Conservation (phyloP, 2,113 vertebrate species). For the Talpa occidentalis region DNA sequence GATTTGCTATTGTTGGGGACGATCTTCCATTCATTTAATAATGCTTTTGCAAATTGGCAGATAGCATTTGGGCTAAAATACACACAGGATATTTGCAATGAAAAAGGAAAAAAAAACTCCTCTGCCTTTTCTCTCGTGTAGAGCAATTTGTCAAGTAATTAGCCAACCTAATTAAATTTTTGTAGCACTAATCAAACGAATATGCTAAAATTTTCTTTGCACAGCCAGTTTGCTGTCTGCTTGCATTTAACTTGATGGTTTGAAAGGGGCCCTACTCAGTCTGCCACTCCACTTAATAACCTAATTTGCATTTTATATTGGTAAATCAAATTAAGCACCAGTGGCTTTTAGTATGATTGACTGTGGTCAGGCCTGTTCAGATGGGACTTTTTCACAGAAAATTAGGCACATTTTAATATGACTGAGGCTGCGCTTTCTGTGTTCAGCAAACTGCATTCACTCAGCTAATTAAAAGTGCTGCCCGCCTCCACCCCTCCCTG, state of each 20-base stretch:
- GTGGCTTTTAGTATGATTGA: slow-evolving; percentile 99
- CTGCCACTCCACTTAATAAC: slow-evolving; percentile 99
- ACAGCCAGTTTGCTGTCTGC: slow-evolving; percentile 96
- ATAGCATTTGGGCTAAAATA: slow-evolving; percentile 93
- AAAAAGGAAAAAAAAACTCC: slow-evolving; percentile 85
- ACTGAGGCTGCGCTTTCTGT: slow-evolving; percentile 91
- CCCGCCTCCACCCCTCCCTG: slow-evolving; percentile 81
- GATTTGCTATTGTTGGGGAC: slow-evolving; percentile 93
- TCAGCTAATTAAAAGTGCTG: slow-evolving; percentile 99
- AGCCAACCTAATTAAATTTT: slow-evolving; percentile 98
- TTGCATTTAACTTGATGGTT: slow-evolving; percentile 99
- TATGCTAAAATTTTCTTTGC: slow-evolving; percentile 99
- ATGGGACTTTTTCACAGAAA: slow-evolving; percentile 98
- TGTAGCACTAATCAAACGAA: slow-evolving; percentile 98
- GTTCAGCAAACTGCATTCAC: slow-evolving; percentile 97
- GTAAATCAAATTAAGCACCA: slow-evolving; percentile 99
- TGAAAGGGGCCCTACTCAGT: slow-evolving; percentile 96
- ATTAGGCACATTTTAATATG: slow-evolving; percentile 99
- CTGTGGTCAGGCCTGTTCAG: slow-evolving; percentile 97
- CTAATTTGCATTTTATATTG: slow-evolving; percentile 99
- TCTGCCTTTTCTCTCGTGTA: slow-evolving; percentile 93
- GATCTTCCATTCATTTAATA: slow-evolving; percentile 99
- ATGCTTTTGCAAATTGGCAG: slow-evolving; percentile 97
- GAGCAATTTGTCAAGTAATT: slow-evolving; percentile 99
- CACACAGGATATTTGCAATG: slow-evolving; percentile 87